These are phyloP conservation scores for Paedocypris micromegethes DNA, from an alignment of 2,797 vertebrate genomes.

Conservation along the genomic window DNA sequence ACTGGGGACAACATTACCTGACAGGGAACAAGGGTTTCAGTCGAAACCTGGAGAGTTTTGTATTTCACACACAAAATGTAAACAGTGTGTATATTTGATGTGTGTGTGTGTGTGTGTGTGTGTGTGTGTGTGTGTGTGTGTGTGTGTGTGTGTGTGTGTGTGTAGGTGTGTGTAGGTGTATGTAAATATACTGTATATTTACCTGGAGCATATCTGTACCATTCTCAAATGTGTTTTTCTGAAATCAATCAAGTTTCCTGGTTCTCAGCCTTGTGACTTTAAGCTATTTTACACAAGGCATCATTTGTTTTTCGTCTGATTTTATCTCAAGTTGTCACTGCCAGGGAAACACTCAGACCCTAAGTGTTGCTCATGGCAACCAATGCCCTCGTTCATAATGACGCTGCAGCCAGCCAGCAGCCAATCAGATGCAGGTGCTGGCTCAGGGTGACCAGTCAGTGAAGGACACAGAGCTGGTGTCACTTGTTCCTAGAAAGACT, in stretches of 20 bases:
- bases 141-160: too few species aligned
- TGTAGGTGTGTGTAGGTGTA: too few species aligned
- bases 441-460: conserved; percentile 24
- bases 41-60: too few species aligned
- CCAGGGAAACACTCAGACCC: conserved; percentile 5
- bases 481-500: conserved; percentile 33
- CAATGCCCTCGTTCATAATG: conserved; percentile 21
- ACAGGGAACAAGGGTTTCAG: too few species aligned
- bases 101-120: too few species aligned
- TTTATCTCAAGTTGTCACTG: conserved; percentile 26
- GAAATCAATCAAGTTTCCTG: conserved; percentile 2
- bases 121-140: too few species aligned
- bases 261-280: conserved; percentile 1
- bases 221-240: neutral
- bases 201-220: too few species aligned
- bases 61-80: too few species aligned
- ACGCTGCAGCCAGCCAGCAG: conserved; percentile 10
- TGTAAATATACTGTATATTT: too few species aligned
- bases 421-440: conserved; percentile 11
- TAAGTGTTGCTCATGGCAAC: conserved; percentile 30
- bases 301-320: conserved; percentile 29
- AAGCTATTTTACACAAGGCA: conserved; percentile 27
- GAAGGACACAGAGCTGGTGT: conserved; percentile 14
- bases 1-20: too few species aligned
- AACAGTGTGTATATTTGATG: too few species aligned